These are phyloP conservation scores for Hypercompe scribonia DNA, from an alignment of 2,888 invertebrate genomes.

Conservation along the genomic window DNA sequence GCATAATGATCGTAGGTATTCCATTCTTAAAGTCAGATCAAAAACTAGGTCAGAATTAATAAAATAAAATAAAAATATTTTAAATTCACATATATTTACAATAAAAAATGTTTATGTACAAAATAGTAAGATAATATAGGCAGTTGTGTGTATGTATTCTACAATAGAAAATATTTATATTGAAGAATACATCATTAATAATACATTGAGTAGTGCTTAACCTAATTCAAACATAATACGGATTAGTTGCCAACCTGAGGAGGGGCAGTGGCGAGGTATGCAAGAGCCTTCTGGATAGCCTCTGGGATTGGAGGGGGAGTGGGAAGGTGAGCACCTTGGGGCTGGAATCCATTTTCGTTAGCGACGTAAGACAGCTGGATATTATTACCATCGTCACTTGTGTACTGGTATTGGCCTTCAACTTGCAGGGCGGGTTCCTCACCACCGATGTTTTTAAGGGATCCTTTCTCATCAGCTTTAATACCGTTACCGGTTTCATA, in stretches of 20 bases:
- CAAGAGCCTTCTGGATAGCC: constrained; percentile 89
- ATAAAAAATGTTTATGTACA: constrained; percentile 40
- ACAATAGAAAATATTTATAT: constrained; percentile 34
- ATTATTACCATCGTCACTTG: constrained; percentile 87
- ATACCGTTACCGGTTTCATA: constrained; percentile 90
- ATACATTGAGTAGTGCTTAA: constrained; percentile 44
- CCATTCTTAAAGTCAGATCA: background rate
- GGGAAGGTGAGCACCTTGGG: constrained; percentile 87
- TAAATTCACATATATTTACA: constrained; percentile 22
- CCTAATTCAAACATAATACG: constrained; percentile 41
- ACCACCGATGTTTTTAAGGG: constrained; percentile 84
- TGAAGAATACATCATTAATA: constrained; percentile 30
- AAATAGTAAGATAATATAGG: constrained; percentile 37
- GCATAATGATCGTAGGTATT: background rate
- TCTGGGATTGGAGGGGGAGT: constrained; percentile 90
- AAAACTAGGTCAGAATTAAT: background rate
- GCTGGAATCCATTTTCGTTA: constrained; percentile 90
- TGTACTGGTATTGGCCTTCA: constrained; percentile 88
- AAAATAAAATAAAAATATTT: background rate
- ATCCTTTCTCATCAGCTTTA: constrained; percentile 84
- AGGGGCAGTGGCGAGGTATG: constrained; percentile 89
- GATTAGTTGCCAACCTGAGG: constrained; percentile 75
- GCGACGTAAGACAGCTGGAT: constrained; percentile 88
- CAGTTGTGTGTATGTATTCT: constrained; percentile 32
- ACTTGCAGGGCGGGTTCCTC: constrained; percentile 85